Evolutionary conservation across 2,113 vertebrate genomes (phyloP), one percentile per base, ranked within the genome.

Genomic region (Stigmatopora nigra): DNA sequence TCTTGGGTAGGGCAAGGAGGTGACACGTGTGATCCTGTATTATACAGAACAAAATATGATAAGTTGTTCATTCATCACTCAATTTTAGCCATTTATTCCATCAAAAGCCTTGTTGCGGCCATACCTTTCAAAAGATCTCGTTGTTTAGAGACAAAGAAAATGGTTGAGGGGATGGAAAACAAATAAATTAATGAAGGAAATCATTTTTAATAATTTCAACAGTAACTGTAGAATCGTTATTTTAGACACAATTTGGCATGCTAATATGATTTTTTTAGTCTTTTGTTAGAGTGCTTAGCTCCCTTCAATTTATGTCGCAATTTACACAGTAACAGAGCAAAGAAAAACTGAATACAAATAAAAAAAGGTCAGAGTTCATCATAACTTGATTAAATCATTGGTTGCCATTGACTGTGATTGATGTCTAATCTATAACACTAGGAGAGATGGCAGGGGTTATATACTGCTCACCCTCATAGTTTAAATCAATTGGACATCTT

Each of bases 81-180:
- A 41, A 4, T 19, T 19, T n/a, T 7, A 44, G 36, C 17, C 36
- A 14, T n/a, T 1, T n/a, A 13, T 38, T 38, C 16, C 35, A 38
- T 15, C 6, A 59, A 59, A 38, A 59, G 31, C 11, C 12, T 61
- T 48, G 5, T 1, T 73, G 13, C 16, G 47, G 7, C 89, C 92
- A 85, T 93, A 92, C 90, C 91, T 94, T 92, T 91, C 91, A 78
- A 92, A 91, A 90, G 90, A 93, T 86, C 91, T 93, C 87, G 77
- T 86, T 78, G 75, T 86, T 86, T 87, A 88, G 86, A 79, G 78
- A 82, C 79, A 91, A 87, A 88, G 68, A 84, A 89, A 79, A 86
- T 78, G 85, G 64, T 68, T 71, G 76, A 74, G 69, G 77, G 77
- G 78, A 75, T 77, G 84, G 83, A 84, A 81, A 82, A 51, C 64